Evolutionary conservation across 2,797 vertebrate species (phyloP).

Genomic region (Neostethus bicornis): DNA sequence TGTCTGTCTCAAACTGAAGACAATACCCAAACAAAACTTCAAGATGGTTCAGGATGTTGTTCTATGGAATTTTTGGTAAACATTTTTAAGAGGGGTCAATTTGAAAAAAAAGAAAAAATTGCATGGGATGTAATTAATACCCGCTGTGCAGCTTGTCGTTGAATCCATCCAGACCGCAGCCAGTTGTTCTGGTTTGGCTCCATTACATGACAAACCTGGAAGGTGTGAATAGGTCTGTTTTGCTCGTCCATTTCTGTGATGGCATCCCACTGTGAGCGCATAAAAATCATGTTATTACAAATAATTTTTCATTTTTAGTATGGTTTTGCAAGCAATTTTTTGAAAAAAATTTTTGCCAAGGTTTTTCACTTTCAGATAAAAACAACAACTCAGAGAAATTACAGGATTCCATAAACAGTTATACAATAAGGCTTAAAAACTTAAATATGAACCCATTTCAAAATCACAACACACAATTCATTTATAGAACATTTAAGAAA

Average conservation of each 20-base stretch:
- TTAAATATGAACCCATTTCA: too few species aligned
- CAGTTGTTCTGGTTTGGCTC: constrained; percentile 99
- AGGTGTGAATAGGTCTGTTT: constrained; percentile 95
- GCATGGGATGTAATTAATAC: constrained; percentile 53
- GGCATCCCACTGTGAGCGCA: constrained; percentile 89
- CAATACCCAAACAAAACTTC: too few species aligned
- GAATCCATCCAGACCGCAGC: constrained; percentile 96
- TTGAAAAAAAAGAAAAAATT: constrained; percentile 3
- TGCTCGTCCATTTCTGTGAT: constrained; percentile 99
- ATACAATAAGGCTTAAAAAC: too few species aligned
- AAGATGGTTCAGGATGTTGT: too few species aligned
- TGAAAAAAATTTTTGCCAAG: not conserved
- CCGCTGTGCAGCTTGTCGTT: constrained; percentile 93
- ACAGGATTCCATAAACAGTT: too few species aligned
- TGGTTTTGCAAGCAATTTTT: not conserved
- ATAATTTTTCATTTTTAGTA: not conserved
- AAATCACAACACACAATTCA: not conserved
- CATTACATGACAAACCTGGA: constrained; percentile 99
- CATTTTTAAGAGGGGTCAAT: constrained; percentile 1
- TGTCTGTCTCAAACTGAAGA: too few species aligned
- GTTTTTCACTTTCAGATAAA: too few species aligned
- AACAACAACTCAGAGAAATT: too few species aligned
- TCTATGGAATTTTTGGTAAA: too few species aligned
- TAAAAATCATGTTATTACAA: not conserved
- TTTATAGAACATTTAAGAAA: constrained; percentile 15